A percentile compares a stretch with the other conserved stretches of the same genome.
These are phyloP conservation scores for Vanessa cardui DNA, from an alignment of 2,888 invertebrate species.

Conservation along the genomic window DNA sequence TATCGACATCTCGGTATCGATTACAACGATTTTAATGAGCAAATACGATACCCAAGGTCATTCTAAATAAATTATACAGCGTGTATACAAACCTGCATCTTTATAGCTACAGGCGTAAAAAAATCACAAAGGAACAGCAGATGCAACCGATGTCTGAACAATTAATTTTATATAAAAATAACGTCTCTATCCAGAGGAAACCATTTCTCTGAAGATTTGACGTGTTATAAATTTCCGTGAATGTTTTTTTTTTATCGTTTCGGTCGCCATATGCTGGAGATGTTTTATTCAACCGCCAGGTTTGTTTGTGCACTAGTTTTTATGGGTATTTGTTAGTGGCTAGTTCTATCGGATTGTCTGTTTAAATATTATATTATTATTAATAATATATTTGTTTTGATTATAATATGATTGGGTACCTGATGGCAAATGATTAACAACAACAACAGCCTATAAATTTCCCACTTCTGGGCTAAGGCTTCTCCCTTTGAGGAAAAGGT, in stretches of 20 bases:
- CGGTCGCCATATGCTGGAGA: constrained; percentile 58
- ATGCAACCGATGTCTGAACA: constrained; percentile 69
- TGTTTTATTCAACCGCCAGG: constrained; percentile 55
- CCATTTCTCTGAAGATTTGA: constrained; percentile 79
- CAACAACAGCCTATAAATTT: too few species aligned
- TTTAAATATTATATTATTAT: neutral
- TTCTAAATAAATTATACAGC: constrained; percentile 33
- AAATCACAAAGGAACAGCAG: constrained; percentile 64
- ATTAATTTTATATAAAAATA: constrained; percentile 78
- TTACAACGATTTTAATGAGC: constrained; percentile 69
- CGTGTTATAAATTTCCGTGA: constrained; percentile 79
- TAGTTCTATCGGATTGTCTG: constrained; percentile 6
- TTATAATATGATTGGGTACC: too few species aligned
- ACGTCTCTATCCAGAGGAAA: constrained; percentile 79
- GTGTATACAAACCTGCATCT: constrained; percentile 30
- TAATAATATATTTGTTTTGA: too few species aligned
- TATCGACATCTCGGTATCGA: constrained; percentile 62
- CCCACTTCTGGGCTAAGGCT: too few species aligned
- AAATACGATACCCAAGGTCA: constrained; percentile 51
- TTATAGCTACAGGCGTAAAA: constrained; percentile 50
- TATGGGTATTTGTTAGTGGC: constrained; percentile 29
- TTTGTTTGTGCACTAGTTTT: constrained; percentile 41
- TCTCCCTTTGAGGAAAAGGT: too few species aligned
- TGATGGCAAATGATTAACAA: too few species aligned
- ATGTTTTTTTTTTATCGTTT: constrained; percentile 60